Base-by-base conservation (phyloP, 2,797 vertebrate genomes). In the Tenualosa thibaudeaui region DNA sequence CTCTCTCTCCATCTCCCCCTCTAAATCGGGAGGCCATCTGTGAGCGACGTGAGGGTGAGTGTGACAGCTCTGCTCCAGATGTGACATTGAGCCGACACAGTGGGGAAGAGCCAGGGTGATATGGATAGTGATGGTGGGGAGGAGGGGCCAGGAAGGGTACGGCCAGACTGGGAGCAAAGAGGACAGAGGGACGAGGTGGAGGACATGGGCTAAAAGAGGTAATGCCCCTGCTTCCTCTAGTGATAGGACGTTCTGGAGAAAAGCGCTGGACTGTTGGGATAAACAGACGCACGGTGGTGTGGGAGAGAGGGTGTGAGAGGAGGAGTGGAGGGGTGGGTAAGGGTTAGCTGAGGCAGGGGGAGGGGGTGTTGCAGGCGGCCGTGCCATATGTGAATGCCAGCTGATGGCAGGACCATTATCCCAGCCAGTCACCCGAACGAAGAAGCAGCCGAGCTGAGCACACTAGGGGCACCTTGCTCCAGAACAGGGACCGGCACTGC, bases 41-140 rank as follows among this genome's bases (percentile, higher is more conserved):
- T 88, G 87, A 89, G 91, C 91, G 93, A 93, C 91, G 93, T 89
- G 56, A 91, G 92, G 93, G 90, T 94, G 71, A 78, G 88, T 94
- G 91, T 49, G 91, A 92, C 93, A 90, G 91, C 96, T 94, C 94
- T 89, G 94, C 95, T 96, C 97, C 97, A 97, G 95, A 97, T 98
- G 96, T 97, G 96, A 95, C 96, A 95, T 94, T 95, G 91, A 94
- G 95, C 95, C 94, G 89, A 88, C 90, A 86, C 91, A 89, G 93
- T 91, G 40, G 71, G 71, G 68, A 40, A 26, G 68, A 13, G 68
- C 13, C 13, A 37, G 65, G 68, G 71, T 15, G 40, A 0, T 75
- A 43, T 19, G 65, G 68, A 12, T 13, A 1, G 65, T 3, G 68
- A 37, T 3, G 37, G 68, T 3, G 31, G 31, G 68, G 17, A 37